Base-by-base conservation (phyloP, 2,888 invertebrate species). In the Athalia circularis region DNA sequence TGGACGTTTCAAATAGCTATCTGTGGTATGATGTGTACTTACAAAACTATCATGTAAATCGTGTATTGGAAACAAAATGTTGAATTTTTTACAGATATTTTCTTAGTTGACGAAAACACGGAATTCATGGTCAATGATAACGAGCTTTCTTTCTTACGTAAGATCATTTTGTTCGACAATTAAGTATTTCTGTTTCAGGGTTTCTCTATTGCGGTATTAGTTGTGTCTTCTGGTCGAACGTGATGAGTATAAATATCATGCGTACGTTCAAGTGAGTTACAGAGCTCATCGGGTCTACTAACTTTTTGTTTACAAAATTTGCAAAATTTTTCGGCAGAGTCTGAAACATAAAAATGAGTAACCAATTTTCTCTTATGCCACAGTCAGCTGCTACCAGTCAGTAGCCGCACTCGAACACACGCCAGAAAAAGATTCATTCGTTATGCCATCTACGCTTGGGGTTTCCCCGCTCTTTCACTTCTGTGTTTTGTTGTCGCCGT, bases 181-280 rank as follows among this genome's bases (percentile, higher is more conserved):
- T n/a, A 29, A 54, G 54, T 50, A 43, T 50, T 3, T 3, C 6
- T 50, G 15, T 67, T 67, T 9, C 65, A 67, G 65, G 15, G 1
- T 6, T 9, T 1, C 4, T n/a, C 4, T 67, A 9, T 7, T 13
- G 65, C 43, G 47, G 48, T n/a, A 4, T 4, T 6, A 11, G 54
- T n/a, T 52, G 48, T n/a, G 68, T n/a, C 13, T 45, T 57, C n/a
- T 72, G 70, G 70, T 47, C 57, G 4, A 72, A 59, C 47, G 70
- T 15, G 45, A 72, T 72, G 70, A 72, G 57, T 15, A 59, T 72
- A 3, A 47, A 72, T n/a, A 59, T 72, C 9, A 59, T 57, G 70
- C 45, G 59, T 6, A 47, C 70, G 47, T 8, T 72, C 54, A 15
- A 48, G 68, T 54, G 13, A 68, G 68, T 52, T 52, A 5, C 5